Evolutionary conservation across 2,797 vertebrate genomes (phyloP).

Genomic region (Rhynchotus rufescens): DNA sequence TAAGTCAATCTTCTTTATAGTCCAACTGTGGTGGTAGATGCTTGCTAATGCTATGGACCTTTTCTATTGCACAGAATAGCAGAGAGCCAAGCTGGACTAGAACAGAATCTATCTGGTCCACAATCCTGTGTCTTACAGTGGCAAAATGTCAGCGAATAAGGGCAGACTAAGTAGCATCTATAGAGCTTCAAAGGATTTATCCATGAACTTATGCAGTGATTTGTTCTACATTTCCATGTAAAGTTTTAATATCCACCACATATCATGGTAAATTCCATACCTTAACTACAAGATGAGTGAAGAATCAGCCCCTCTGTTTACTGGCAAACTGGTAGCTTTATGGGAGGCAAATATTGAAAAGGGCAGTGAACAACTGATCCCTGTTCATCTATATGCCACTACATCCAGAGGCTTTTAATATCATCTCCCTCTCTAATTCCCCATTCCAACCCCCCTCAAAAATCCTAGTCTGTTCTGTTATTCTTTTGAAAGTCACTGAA

Average conservation of each 20-base stretch:
- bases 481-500: neutral
- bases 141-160: neutral
- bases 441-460: neutral
- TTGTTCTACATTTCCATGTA: neutral
- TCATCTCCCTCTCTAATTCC: neutral
- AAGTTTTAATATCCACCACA: neutral
- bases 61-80: neutral
- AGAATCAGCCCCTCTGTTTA: neutral
- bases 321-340: neutral
- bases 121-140: neutral
- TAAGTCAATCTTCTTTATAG: neutral
- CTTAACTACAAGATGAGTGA: neutral
- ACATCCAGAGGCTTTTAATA: neutral
- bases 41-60: neutral
- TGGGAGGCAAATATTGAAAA: neutral
- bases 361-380: neutral
- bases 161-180: neutral
- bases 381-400: neutral
- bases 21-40: neutral
- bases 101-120: neutral
- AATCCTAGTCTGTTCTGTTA: neutral
- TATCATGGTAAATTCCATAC: accelerated
- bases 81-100: neutral
- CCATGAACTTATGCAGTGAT: neutral
- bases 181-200: neutral